phyloP scores from a whole-genome alignment of 53 echinoderm and acorn worm species.

The Holothuria scabra region DNA sequence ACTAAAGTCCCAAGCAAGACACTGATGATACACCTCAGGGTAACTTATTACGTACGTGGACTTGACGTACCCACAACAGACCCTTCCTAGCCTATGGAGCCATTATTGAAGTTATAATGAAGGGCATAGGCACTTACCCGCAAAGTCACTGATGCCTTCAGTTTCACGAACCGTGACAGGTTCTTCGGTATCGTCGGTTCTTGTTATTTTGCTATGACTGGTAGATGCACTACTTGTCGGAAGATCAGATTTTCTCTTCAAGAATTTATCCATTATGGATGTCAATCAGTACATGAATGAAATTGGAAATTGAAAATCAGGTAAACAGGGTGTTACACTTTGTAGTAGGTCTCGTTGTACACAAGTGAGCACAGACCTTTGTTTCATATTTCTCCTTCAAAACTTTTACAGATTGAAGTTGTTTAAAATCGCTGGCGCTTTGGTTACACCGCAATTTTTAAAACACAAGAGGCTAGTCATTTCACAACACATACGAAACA shows the following conservation, averaged over 20 bases:
- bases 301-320: not conserved
- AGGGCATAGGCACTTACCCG: conserved; percentile 17
- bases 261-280: conserved; percentile 20
- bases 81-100: not conserved
- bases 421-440: no score
- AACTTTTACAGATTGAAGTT: no score
- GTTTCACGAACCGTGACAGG: conserved; percentile 1
- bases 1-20: not conserved
- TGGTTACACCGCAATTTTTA: no score
- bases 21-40: not conserved
- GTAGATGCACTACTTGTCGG: conserved; percentile 3
- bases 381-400: no score
- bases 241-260: conserved; percentile 19
- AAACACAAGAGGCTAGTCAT: no score
- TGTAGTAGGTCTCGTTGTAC: no score
- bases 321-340: no score
- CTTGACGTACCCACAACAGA: not conserved
- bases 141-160: conserved; percentile 8
- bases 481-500: no score
- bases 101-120: not conserved
- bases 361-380: no score
- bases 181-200: conserved; percentile 5
- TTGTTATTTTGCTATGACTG: conserved; percentile 41
- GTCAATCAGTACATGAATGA: not conserved
- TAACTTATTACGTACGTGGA: not conserved